Evolutionary conservation across 1,140 invertebrate species (phyloP).

Genomic region (Drosophila arawakana): DNA sequence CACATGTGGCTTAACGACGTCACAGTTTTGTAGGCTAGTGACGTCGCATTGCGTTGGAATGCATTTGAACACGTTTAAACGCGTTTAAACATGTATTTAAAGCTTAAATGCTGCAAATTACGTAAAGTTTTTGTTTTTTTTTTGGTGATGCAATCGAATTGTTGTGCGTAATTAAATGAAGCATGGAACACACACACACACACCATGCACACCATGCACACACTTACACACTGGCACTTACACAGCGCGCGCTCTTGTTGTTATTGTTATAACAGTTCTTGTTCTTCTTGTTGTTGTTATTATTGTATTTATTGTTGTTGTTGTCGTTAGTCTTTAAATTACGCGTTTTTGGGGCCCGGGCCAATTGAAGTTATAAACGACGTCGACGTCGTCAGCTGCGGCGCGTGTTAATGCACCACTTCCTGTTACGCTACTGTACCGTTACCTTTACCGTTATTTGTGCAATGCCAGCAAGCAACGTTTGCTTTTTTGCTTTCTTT

Average conservation of each 20-base stretch:
- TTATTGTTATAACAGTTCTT: not conserved
- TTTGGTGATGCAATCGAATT: conserved; percentile 66
- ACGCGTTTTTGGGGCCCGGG: conserved; percentile 53
- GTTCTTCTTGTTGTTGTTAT: conserved; percentile 8
- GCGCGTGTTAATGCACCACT: conserved; percentile 83
- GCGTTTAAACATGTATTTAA: not conserved
- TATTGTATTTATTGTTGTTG: conserved; percentile 49
- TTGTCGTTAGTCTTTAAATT: conserved; percentile 45
- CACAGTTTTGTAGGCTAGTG: conserved; percentile 35
- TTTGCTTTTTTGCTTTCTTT: conserved; percentile 24
- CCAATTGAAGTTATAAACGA: conserved; percentile 23
- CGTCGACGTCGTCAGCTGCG: conserved; percentile 44
- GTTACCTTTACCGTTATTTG: conserved; percentile 63
- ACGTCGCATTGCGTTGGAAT: conserved; percentile 33
- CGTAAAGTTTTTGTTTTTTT: conserved; percentile 14
- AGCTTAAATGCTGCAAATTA: conserved; percentile 26
- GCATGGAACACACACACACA: conserved; percentile 20
- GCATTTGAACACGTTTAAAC: not conserved
- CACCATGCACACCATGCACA: not conserved
- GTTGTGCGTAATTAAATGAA: conserved; percentile 31
- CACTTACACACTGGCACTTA: not conserved
- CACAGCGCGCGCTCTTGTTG: conserved; percentile 16
- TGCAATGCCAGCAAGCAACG: conserved; percentile 67
- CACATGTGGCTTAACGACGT: conserved; percentile 30
- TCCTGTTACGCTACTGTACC: conserved; percentile 83